phyloP scores from a whole-genome alignment of 2,797 vertebrate genomes.

The Antennarius maculatus region DNA sequence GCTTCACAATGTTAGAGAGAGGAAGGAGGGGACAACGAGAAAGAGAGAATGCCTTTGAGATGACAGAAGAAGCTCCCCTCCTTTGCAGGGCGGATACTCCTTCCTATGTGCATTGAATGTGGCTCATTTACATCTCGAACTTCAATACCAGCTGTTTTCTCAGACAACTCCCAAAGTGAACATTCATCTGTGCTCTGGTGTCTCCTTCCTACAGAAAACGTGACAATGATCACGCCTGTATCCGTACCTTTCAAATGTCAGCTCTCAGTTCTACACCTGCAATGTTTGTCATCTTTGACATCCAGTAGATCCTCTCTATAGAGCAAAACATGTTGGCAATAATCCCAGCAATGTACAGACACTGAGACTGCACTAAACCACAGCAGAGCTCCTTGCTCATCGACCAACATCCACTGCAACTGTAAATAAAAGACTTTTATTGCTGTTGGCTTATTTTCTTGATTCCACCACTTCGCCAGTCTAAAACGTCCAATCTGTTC shows the following conservation, averaged over 20 bases:
- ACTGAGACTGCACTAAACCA: neutral
- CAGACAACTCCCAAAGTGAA: constrained; percentile 5
- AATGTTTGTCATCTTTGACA: neutral
- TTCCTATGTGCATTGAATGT: constrained; percentile 41
- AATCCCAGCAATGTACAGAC: too few relatives aligned
- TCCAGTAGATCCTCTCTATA: constrained; percentile 1
- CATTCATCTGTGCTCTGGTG: constrained; percentile 8
- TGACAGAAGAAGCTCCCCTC: constrained; percentile 9
- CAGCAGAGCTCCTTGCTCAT: constrained; percentile 11
- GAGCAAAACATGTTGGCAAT: constrained; percentile 30
- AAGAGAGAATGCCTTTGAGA: constrained; percentile 26
- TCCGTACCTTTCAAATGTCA: neutral
- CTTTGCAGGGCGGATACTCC: constrained; percentile 20
- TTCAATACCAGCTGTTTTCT: constrained; percentile 22
- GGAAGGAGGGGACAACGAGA: constrained; percentile 13
- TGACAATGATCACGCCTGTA: neutral
- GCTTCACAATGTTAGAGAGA: constrained; percentile 26
- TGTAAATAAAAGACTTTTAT: constrained; percentile 21
- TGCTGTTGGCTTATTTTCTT: constrained; percentile 22
- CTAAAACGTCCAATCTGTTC: neutral
- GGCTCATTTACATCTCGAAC: constrained; percentile 22
- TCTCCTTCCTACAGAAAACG: neutral
- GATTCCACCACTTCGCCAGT: constrained; percentile 14
- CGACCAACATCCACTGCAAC: constrained; percentile 14
- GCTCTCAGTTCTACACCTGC: constrained; percentile 12